Conservation (phyloP, 1,140 invertebrate genomes). For the Metaphire vulgaris region DNA sequence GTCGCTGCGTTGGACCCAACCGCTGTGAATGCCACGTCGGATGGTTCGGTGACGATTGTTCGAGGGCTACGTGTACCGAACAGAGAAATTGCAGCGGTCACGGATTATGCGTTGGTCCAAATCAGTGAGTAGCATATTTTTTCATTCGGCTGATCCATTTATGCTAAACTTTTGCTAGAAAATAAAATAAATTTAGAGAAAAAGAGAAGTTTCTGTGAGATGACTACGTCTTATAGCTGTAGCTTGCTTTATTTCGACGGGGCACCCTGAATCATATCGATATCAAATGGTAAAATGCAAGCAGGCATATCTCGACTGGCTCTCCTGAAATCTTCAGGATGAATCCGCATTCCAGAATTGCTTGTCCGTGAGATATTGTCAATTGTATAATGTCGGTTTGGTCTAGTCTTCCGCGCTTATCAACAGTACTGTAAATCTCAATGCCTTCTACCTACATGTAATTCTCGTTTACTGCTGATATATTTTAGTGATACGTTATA, state of each 20-base stretch:
- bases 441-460: no score
- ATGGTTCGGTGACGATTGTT: conserved; percentile 16
- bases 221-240: background rate
- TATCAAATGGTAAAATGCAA: background rate
- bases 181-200: background rate
- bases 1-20: conserved; percentile 26
- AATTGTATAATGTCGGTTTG: no score
- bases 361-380: no score
- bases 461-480: no score
- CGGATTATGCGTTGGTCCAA: conserved; percentile 32
- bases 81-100: conserved; percentile 31
- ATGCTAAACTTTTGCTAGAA: background rate
- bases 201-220: no score
- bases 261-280: background rate
- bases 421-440: no score
- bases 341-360: no score
- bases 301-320: no score
- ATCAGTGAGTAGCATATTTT: conserved; percentile 5
- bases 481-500: no score
- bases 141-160: background rate
- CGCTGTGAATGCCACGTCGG: conserved; percentile 17
- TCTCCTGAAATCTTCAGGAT: no score
- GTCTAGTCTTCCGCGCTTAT: no score
- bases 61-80: conserved; percentile 16
- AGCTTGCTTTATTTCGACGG: background rate